Base-by-base conservation (phyloP, 2,113 vertebrate species). In the Junco hyemalis region DNA sequence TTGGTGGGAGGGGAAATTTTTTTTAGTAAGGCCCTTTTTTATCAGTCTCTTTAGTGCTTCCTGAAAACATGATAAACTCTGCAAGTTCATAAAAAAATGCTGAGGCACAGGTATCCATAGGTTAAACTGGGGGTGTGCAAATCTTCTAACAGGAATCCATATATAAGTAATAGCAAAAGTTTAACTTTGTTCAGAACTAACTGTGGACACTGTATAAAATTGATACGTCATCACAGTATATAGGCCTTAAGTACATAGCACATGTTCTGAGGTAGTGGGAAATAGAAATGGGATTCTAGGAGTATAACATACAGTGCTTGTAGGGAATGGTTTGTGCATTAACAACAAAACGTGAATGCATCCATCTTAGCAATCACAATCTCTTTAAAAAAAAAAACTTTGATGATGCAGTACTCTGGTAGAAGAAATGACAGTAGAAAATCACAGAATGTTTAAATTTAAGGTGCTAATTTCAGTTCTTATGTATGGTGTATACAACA, bases 1-100 rank as follows among this genome's bases (percentile, higher is more conserved):
- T 69, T 11, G 6, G 5, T 1, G 1, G 22, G 8, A 28, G 3
- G 3, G 12, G 5, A 28, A 1, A 33, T 38, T 8, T 12, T 76
- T 89, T 89, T 91, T 47, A 59, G 29, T 40, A 36, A 69, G 19
- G 8, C 3, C 6, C 10, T 33, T 76, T 85, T 57, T 47, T 57
- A 61, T 53, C 33, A 73, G 4, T n/a, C 26, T 86, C 19, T 33
- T 9, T 59, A 24, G 13, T 33, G 21, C 7, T 8, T 50, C 19
- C 19, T 66, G 35, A 54, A 88, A 88, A 38, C 8, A 11, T 28
- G 7, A 60, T 69, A 64, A 88, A 7, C 35, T 74, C 20, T 66
- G 47, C 36, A 82, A 29, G 16, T 54, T 66, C 4, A 48, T 61
- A 0, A 44, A 76, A 92, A 66, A 17, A 7, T 45, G 10, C 33